Conservation (phyloP, 2,888 invertebrate genomes). For the Sinohyriopsis cumingii region DNA sequence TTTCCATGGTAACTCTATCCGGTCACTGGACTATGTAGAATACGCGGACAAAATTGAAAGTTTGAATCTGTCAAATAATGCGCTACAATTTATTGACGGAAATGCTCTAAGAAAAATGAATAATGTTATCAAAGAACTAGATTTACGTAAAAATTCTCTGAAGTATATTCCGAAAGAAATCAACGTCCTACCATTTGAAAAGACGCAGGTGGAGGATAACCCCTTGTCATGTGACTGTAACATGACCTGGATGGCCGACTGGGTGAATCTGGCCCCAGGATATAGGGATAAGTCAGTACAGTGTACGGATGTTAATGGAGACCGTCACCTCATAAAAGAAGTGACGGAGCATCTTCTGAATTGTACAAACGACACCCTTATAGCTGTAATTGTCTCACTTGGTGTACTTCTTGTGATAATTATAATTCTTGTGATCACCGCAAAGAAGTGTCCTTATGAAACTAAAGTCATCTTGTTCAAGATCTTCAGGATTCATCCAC, state of each 20-base stretch:
- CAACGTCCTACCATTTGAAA: conserved; percentile 21
- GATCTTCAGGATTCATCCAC: conserved; percentile 37
- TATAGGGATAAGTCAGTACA: conserved; percentile 18
- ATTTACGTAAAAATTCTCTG: neutral
- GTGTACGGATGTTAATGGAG: conserved; percentile 27
- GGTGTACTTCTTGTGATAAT: conserved; percentile 26
- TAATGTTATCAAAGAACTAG: neutral
- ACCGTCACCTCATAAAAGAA: conserved; percentile 24
- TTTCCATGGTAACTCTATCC: too few relatives aligned
- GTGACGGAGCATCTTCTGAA: conserved; percentile 27
- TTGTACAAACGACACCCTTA: conserved; percentile 28
- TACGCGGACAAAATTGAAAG: conserved; percentile 17
- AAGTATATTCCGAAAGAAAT: conserved; percentile 27
- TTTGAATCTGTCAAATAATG: conserved; percentile 25
- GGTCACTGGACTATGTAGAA: conserved; percentile 12
- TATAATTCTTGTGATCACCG: conserved; percentile 29
- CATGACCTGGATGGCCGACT: conserved; percentile 38
- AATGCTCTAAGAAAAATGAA: conserved; percentile 23
- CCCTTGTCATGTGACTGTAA: conserved; percentile 28
- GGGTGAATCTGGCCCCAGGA: conserved; percentile 32
- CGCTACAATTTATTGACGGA: conserved; percentile 12
- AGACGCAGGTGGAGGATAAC: conserved; percentile 19
- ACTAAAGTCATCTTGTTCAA: conserved; percentile 40
- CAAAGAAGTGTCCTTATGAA: conserved; percentile 45
- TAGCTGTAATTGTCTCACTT: conserved; percentile 30